phyloP scores from a whole-genome alignment of 2,797 vertebrate species.

The Columba guinea region DNA sequence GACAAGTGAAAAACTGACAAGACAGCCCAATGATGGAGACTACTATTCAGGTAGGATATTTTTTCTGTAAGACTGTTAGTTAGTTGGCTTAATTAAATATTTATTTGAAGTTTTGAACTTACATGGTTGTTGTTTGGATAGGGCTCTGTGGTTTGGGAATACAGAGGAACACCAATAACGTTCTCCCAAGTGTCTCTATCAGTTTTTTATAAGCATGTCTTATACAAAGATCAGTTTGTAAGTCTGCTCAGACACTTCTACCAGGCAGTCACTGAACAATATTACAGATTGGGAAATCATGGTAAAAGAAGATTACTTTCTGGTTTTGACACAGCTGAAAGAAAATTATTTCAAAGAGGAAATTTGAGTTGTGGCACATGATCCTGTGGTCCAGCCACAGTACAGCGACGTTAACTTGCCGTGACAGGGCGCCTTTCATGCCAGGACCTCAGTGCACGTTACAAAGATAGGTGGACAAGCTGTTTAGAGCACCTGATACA shows the following conservation, averaged over 20 bases:
- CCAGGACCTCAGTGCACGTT: background rate
- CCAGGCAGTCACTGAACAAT: background rate
- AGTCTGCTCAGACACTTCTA: background rate
- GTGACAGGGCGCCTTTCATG: background rate
- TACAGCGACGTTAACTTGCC: background rate
- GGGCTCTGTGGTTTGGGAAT: background rate
- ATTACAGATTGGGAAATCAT: background rate
- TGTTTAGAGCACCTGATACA: background rate
- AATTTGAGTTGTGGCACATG: background rate
- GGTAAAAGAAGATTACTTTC: constrained; percentile 15
- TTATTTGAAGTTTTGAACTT: background rate
- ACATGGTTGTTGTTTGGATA: background rate
- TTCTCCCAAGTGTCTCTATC: background rate
- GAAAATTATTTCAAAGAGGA: background rate
- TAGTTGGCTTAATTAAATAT: background rate
- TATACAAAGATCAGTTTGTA: background rate
- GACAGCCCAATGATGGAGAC: constrained; percentile 60
- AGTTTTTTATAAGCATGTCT: background rate
- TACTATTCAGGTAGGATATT: constrained; percentile 72
- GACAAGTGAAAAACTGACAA: constrained; percentile 68
- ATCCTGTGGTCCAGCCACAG: background rate
- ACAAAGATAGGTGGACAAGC: background rate
- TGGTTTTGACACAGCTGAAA: background rate
- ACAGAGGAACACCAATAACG: background rate
- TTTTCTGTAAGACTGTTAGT: background rate